These are phyloP conservation scores for human (Homo sapiens) DNA, from an alignment of 2,113 vertebrate species.

Conservation along the genomic window GRCh38 chr3:7425501-7426000, in stretches of 20 bases:
- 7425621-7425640: neutral
- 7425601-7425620: constrained; percentile 7
- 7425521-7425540: neutral
- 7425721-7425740: constrained; percentile 51
- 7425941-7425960: neutral
- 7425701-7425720: neutral
- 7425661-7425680: constrained; percentile 6
- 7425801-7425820: neutral
- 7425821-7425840: neutral
- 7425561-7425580: neutral
- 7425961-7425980: neutral
- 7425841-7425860: neutral
- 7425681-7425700: constrained; percentile 50
- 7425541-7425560: neutral
- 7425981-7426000: neutral
- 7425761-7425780: neutral
- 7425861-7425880: neutral
- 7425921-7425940: neutral
- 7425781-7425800: neutral
- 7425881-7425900: neutral
- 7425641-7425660: constrained; percentile 57
- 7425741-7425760: constrained; percentile 53
- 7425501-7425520: neutral
- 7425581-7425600: constrained; percentile 7
- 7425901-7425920: neutral